Evolutionary conservation across 2,888 invertebrate species (phyloP), one percentile per base, ranked within the genome.

Genomic region (Agapostemon virescens): DNA sequence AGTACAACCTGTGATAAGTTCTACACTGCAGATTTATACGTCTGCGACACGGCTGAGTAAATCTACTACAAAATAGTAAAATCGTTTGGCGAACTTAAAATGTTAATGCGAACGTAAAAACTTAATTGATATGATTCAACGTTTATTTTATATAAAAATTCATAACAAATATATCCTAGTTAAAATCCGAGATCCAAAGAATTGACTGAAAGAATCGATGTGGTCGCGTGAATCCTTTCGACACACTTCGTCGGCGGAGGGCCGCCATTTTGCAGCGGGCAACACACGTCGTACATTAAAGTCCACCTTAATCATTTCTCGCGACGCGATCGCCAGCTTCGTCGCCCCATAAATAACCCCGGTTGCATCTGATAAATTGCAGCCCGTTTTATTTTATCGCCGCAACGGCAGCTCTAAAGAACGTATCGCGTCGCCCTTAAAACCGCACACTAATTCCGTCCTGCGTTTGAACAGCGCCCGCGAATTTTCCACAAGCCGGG

Each of bases 361-460:
- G 61, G 36, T 61, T n/a, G 63, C 77, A 69, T 45, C 76, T 78
- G 77, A 76, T 69, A 76, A 78, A 69, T 64, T n/a, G 76, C 23
- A 0, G 40, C n/a, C 42, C 55, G 75, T 77, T 74, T 74, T 42
- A 66, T 66, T 77, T 74, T 77, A 74, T 73, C 76, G 64, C 23
- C 49, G 26, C 45, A 15, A 23, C 63, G 55, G 23, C 17, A 40
- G 26, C 33, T 63, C 40, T 71, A 42, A 63, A 33, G 67, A 30
- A n/a, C 52, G 7, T 66, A 66, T 77, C 49, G 72, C 64, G 64
- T 45, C 70, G 9, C 45, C 61, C 30, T 72, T 26, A 45, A 33
- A 73, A 77, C 49, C 52, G 49, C 55, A n/a, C 30, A 33, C 71
- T 63, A 71, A 63, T 71, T 61, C 40, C 71, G 30, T 55, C 55